Evolutionary conservation across 2,888 invertebrate genomes (phyloP), one percentile per base, ranked within the genome.

Genomic region (Epinotia brunnichana): DNA sequence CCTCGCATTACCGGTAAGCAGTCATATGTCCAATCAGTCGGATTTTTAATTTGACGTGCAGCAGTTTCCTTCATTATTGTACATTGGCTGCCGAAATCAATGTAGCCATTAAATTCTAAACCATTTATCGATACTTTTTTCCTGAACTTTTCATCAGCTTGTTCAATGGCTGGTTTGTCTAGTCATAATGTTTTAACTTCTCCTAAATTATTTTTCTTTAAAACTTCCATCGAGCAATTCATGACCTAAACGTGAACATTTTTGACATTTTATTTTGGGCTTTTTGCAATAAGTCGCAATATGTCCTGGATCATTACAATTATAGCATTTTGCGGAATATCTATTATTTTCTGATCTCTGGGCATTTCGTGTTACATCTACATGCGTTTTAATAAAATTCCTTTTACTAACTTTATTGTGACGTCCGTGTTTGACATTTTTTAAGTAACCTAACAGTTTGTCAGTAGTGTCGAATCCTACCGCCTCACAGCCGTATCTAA

Each of bases 31-130:
- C n/a, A n/a, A n/a, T n/a, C n/a, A n/a, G n/a, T n/a, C n/a, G n/a
- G n/a, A n/a, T 29, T 29, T 29, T 29, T 0, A 29, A 29, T 5
- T 4, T 29, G 5, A 29, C n/a, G n/a, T n/a, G n/a, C 29, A 29
- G 29, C 3, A 29, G 29, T 29, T 48, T 60, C 41, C n/a, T 60
- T 17, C 19, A 60, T 41, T 15, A 60, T 17, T 1, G 60, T 19
- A 19, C 60, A 39, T 11, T 60, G 60, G n/a, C 60, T 41, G 11
- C 60, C 59, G 17, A 59, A 59, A 59, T 59, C 59, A 3, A 59
- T 35, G 35, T 59, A 59, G 13, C 59, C 59, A 10, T 35, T 59
- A 11, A 29, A 59, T 59, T 59, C 17, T 35, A 29, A 35, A 29
- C 35, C 35, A 35, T 39, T 35, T 7, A 59, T 17, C 5, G n/a